These are phyloP conservation scores for Leptopilina drosophilae DNA, from an alignment of 2,888 invertebrate genomes.

Conservation along the genomic window DNA sequence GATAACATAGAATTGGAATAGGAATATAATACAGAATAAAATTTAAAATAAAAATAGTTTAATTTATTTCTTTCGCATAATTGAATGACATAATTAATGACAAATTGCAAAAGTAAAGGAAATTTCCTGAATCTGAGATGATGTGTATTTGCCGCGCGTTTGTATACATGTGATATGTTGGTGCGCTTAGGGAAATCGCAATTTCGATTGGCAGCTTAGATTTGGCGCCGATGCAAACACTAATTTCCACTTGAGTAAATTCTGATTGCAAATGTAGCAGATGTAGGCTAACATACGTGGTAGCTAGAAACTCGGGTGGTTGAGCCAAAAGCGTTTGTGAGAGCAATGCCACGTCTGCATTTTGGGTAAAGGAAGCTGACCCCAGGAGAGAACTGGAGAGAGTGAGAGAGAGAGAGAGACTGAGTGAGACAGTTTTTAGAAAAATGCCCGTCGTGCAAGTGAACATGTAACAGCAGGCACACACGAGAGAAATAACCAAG, in stretches of 20 bases:
- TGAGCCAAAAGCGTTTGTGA: slow-evolving; percentile 44
- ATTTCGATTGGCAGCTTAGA: slow-evolving; percentile 52
- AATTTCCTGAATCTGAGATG: too few species aligned
- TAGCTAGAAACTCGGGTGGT: slow-evolving; percentile 20
- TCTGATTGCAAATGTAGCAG: slow-evolving; percentile 66
- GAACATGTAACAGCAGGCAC: slow-evolving; percentile 62
- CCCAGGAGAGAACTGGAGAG: slow-evolving; percentile 48
- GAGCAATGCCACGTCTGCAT: slow-evolving; percentile 63
- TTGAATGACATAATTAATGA: too few species aligned
- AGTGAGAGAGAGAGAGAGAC: neutral
- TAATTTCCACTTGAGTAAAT: slow-evolving; percentile 57
- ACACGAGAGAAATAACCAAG: slow-evolving; percentile 40
- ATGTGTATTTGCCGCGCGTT: too few species aligned
- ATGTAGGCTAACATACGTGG: slow-evolving; percentile 54
- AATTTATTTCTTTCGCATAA: too few species aligned
- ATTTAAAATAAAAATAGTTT: too few species aligned
- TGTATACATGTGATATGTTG: neutral
- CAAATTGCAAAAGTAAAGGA: too few species aligned
- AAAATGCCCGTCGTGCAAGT: slow-evolving; percentile 68
- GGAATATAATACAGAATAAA: too few species aligned
- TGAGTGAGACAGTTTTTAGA: slow-evolving; percentile 64
- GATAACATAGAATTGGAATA: too few species aligned
- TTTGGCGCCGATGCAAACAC: slow-evolving; percentile 51
- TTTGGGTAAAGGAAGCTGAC: slow-evolving; percentile 60
- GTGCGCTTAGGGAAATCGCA: slow-evolving; percentile 34